These are phyloP conservation scores for Mus pahari DNA, from an alignment of 2,113 vertebrate species.

Conservation along the genomic window DNA sequence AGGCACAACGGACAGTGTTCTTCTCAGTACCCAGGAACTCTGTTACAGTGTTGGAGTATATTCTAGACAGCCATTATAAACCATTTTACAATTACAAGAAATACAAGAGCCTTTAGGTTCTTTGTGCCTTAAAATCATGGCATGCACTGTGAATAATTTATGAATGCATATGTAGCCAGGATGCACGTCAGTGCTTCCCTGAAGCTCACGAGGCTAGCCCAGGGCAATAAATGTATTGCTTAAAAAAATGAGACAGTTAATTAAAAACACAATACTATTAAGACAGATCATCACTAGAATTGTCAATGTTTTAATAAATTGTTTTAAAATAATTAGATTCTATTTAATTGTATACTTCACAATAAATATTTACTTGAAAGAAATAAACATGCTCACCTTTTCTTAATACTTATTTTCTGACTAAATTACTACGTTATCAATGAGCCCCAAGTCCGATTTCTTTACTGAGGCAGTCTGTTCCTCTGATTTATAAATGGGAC, in stretches of 20 bases:
- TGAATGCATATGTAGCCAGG: background rate
- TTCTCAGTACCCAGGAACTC: constrained; percentile 1
- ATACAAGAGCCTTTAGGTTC: constrained; percentile 27
- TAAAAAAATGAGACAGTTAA: constrained; percentile 41
- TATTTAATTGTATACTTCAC: constrained; percentile 35
- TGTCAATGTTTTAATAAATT: constrained; percentile 46
- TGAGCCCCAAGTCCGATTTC: background rate
- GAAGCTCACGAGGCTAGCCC: background rate
- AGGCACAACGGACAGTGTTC: background rate
- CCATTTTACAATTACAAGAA: constrained; percentile 22
- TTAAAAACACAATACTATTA: constrained; percentile 13
- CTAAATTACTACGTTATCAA: constrained; percentile 50
- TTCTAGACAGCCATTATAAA: constrained; percentile 10
- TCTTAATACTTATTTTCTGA: constrained; percentile 14
- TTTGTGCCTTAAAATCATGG: background rate
- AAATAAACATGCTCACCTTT: constrained; percentile 13
- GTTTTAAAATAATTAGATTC: constrained; percentile 27
- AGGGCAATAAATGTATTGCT: background rate
- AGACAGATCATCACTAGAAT: background rate
- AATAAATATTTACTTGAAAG: constrained; percentile 43
- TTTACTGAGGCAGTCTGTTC: background rate
- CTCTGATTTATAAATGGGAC: background rate
- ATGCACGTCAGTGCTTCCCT: background rate
- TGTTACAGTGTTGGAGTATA: background rate
- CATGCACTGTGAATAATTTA: background rate